Base-by-base conservation (phyloP, 2,113 vertebrate genomes). In the Platysteira castanea region DNA sequence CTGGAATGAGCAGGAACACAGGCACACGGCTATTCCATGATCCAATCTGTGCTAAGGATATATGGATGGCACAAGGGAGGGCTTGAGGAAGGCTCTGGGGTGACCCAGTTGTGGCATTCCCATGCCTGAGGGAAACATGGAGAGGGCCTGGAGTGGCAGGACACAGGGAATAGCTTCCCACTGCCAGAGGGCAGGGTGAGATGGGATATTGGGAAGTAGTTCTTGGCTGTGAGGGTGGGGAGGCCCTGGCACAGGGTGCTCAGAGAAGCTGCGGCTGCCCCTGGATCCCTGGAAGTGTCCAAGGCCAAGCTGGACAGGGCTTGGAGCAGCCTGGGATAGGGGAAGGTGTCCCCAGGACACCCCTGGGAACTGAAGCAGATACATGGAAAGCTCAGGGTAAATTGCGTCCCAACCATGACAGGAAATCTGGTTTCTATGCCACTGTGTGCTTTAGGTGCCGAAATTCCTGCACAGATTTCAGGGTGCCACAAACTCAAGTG, bases 161-260 rank as follows among this genome's bases (percentile, higher is more conserved):
- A 61, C 11, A 61, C 5, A 39, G n/a, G 61, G n/a, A 89, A 69
- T 35, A 8, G 41, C 17, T 76, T 47, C 47, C 63, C n/a, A 76
- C 14, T 54, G 70, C 20, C 70, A 60, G 5, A 30, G 22, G 35
- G 15, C 22, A 73, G 52, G 37, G 19, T 2, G 6, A 9, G 37
- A 1, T 65, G 60, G 67, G 52, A 67, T n/a, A n/a, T 0, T 67
- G 33, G 60, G 59, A 52, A 33, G 61, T 11, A 23, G n/a, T 46
- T 35, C 7, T 2, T 0, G 3, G 2, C 41, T 69, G n/a, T 3
- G 54, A 83, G n/a, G 3, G 20, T 47, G 24, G 42, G 1, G 0
- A 60, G 16, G 8, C 7, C 33, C 37, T 39, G 60, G 52, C 44
- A 44, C 18, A 33, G 68, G 11, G 1, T 64, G 15, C 44, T 44